Percentiles rank a stretch among this genome's conserved stretches.
These are phyloP conservation scores for Acromyrmex heyeri DNA, from an alignment of 1,140 invertebrate genomes.

Conservation along the genomic window DNA sequence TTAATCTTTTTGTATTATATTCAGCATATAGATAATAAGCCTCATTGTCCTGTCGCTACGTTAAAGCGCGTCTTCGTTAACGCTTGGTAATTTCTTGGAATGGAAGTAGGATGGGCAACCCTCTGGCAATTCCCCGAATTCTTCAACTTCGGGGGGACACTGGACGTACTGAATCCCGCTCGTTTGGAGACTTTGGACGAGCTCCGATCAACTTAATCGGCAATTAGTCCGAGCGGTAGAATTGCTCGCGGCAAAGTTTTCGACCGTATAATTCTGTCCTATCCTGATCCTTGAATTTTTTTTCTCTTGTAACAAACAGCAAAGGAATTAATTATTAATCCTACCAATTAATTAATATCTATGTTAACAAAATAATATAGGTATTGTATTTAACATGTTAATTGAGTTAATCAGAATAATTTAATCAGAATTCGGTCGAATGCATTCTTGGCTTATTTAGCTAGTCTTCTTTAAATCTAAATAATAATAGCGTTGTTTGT, in stretches of 20 bases:
- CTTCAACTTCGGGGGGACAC: conserved; percentile 23
- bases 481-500: too few relatives aligned
- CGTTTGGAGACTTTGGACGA: conserved; percentile 24
- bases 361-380: neutral
- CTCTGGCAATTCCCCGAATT: conserved; percentile 23
- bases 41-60: neutral
- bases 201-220: conserved; percentile 13
- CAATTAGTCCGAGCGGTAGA: neutral
- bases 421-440: neutral
- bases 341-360: neutral
- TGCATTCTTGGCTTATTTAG: neutral
- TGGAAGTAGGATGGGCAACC: neutral
- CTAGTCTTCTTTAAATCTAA: neutral
- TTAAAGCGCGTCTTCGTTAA: conserved; percentile 1
- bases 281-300: neutral
- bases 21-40: neutral
- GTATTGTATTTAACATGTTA: neutral
- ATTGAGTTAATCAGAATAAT: neutral
- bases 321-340: neutral
- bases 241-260: neutral
- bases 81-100: neutral
- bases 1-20: neutral
- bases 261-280: neutral
- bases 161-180: conserved; percentile 19
- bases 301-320: neutral